These are phyloP conservation scores for Tetranychus urticae DNA, from an alignment of 1,140 invertebrate genomes.

Conservation along the genomic window DNA sequence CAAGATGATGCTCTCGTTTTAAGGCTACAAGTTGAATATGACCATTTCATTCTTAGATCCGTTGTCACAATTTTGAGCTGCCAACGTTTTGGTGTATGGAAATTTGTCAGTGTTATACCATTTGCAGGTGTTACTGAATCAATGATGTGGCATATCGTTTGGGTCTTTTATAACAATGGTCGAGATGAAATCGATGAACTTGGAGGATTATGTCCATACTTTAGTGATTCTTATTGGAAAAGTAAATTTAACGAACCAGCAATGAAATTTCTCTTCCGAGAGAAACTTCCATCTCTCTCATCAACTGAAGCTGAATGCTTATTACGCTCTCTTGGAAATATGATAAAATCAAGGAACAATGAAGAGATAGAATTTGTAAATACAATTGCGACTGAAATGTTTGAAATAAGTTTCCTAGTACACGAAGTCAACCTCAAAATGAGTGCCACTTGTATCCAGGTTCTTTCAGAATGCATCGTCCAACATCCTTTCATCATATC, in stretches of 20 bases:
- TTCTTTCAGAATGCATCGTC: not conserved
- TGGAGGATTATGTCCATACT: constrained; percentile 6
- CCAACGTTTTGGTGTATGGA: constrained; percentile 9
- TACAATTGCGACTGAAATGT: constrained; percentile 2
- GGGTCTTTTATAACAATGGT: constrained; percentile 11
- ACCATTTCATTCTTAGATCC: constrained; percentile 10
- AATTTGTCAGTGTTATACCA: constrained; percentile 6
- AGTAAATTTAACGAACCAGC: constrained; percentile 7
- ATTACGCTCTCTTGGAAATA: constrained; percentile 8
- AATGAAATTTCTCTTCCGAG: constrained; percentile 6
- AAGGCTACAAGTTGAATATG: constrained; percentile 11
- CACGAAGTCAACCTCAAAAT: not conserved
- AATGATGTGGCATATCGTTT: constrained; percentile 12
- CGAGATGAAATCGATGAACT: constrained; percentile 4
- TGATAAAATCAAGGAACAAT: constrained; percentile 6
- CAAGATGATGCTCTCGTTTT: constrained; percentile 8
- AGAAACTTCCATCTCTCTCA: constrained; percentile 6
- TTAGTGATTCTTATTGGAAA: constrained; percentile 8
- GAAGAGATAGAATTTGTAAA: constrained; percentile 4
- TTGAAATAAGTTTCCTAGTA: constrained; percentile 4
- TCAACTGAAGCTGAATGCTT: constrained; percentile 1
- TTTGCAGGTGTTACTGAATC: constrained; percentile 9
- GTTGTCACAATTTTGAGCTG: constrained; percentile 7
- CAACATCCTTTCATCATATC: constrained; percentile 1
- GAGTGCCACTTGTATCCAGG: not conserved